Base-by-base conservation (phyloP, 2,888 invertebrate genomes). In the Pseudoips prasinana region DNA sequence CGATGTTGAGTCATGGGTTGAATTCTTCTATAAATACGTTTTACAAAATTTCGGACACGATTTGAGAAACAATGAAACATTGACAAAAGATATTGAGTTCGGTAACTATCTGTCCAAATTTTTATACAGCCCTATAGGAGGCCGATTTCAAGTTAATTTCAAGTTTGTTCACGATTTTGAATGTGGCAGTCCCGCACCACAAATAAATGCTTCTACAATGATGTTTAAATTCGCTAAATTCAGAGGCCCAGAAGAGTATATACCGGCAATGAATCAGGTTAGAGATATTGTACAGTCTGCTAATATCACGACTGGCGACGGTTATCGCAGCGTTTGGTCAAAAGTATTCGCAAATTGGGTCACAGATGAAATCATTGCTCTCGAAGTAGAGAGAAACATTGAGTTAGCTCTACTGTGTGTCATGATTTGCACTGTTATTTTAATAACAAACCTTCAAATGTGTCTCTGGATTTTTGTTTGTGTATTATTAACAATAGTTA, bases 381-480 rank as follows among this genome's bases (percentile, higher is more conserved):
- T 89, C 10, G 96, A 96, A 83, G 92, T 96, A 7, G 91, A 92
- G 52, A 87, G 95, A 42, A 96, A 95, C 74, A 89, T 96, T 37
- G 90, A 92, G 34, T 75, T 96, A 25, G 95, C 95, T 0, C 83
- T 95, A 36, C 62, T 93, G 17, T 94, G 95, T 71, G 95, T 96
- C 0, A 94, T 95, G 92, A 65, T 92, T n/a, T 94, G 94, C 56
- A 95, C 95, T 0, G 73, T 93, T 7, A 66, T 95, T 11, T 83
- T 96, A 11, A 94, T 96, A 48, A 94, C 94, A 5, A 93, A 95
- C 74, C 65, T 94, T 7, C 92, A 93, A 70, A 93, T 94, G 51
- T 95, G 95, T 74, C 84, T 94, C 35, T 93, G 95, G 92, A 94
- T 96, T 59, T 92, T 95, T 56, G 67, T 92, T 10, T 94, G 94